Base-by-base conservation (phyloP, 2,888 invertebrate species). In the Meandrusa payeni region DNA sequence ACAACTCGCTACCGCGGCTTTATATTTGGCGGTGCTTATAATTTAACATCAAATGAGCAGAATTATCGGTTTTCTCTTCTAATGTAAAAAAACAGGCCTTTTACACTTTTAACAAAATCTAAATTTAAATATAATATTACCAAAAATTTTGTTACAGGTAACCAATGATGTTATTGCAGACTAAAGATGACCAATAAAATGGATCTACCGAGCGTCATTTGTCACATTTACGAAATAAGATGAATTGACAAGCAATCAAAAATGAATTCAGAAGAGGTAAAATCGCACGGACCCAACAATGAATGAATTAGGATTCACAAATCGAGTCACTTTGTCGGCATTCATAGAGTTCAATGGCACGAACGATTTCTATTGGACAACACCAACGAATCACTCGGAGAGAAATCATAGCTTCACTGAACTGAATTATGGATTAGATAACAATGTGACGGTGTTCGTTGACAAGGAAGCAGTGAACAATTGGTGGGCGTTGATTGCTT, bases 401-500 rank as follows among this genome's bases (percentile, higher is more conserved):
- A 47, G 38, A 24, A 49, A 56, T 19, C 50, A 51, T 12, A 52
- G 53, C 31, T 40, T 58, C 1, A 51, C 48, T 12, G 53, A 54
- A 36, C 41, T 54, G 2, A 33, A 48, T 2, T 72, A 75, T 55
- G 61, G 52, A 5, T 69, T 66, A 19, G 53, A 53, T 5, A 55
- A 47, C 11, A 75, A 75, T 44, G 51, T 48, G 10, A 74, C 73
- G 0, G 28, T 28, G 5, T 50, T 43, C 1, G 26, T 47, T 6
- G 59, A 65, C 39, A 63, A 61, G 3, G 58, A 53, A 20, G 59
- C 55, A 10, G 68, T 81, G 0, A 79, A 93, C 67, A 94, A 95
- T 67, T 96, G 95, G 93, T 95, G 95, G 93, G 95, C 94, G 1
- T 78, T 95, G 46, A 81, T 94, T 22, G 93, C 96, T 2, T 76